Evolutionary conservation across 2,113 vertebrate genomes (phyloP), one percentile per base, ranked within the genome.

Genomic region (Bombycilla garrulus): DNA sequence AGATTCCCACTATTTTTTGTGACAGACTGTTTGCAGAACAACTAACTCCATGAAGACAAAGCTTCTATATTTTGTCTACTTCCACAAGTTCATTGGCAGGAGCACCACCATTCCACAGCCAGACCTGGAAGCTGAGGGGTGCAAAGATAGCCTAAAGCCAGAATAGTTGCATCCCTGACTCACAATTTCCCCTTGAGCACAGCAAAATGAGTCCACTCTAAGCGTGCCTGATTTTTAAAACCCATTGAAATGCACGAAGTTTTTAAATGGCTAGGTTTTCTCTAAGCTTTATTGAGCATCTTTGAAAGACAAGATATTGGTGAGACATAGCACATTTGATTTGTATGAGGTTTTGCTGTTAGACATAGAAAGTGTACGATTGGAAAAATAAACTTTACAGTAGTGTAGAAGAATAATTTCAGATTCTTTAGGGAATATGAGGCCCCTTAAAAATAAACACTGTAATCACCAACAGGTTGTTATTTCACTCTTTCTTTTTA

Each of bases 401-500:
- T 88, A 92, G 57, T 79, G 80, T 48, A 92, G 61, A 61, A 53
- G 31, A 96, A 71, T 60, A 62, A 86, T 71, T 51, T 78, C 21
- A 65, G 54, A 51, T 90, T 93, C 85, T 77, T 82, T 58, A 47
- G n/a, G 65, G 65, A 93, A 74, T 84, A 84, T 81, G 57, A 89
- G 48, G 80, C 23, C 61, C 56, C 62, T 89, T 88, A 88, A 94
- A 97, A 96, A 96, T 92, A 96, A 93, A 89, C 57, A 71, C 69
- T 67, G 38, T 77, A 91, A 89, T 91, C 74, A 94, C 72, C 69
- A 95, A 82, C 93, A 87, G 81, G 78, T 92, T 95, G 61, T 67
- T 95, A 84, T 88, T 95, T 88, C 69, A 79, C 77, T 83, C 42
- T 65, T 86, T 36, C 88, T 90, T 95, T 92, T 94, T 94, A 72